phyloP scores from a whole-genome alignment of 2,888 invertebrate genomes.

The Didymodactylos carnosus region DNA sequence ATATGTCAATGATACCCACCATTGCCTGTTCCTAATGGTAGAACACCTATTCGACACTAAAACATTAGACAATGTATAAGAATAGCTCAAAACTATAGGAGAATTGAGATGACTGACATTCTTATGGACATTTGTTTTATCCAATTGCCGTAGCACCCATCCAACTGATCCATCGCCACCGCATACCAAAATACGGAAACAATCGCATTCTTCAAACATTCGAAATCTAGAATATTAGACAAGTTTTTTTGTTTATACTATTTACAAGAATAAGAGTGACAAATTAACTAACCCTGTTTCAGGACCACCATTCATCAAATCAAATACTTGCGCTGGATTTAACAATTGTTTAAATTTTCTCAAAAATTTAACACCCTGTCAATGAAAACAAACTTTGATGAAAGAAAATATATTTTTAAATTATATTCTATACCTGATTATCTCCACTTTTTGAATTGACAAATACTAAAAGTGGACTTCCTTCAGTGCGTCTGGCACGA shows the following conservation, averaged over 20 bases:
- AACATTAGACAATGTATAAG: background rate
- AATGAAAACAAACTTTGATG: constrained; percentile 1
- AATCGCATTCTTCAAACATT: constrained; percentile 78
- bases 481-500: constrained; percentile 55
- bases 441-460: constrained; percentile 94
- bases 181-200: constrained; percentile 75
- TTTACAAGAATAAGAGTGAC: background rate
- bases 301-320: constrained; percentile 62
- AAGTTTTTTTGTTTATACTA: constrained; percentile 1
- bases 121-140: constrained; percentile 60
- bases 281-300: constrained; percentile 51
- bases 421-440: constrained; percentile 46
- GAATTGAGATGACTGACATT: constrained; percentile 45
- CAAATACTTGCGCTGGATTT: constrained; percentile 92
- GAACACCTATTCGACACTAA: constrained; percentile 43
- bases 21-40: constrained; percentile 78
- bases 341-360: constrained; percentile 77
- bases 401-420: background rate
- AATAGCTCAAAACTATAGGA: background rate
- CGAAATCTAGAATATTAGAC: constrained; percentile 44
- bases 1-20: no score
- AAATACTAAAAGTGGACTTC: constrained; percentile 71
- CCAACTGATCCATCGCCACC: constrained; percentile 93
- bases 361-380: constrained; percentile 66
- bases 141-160: constrained; percentile 89